Evolutionary conservation across 2,797 vertebrate genomes (phyloP), one percentile per base, ranked within the genome.

Genomic region (Xenentodon cancila): DNA sequence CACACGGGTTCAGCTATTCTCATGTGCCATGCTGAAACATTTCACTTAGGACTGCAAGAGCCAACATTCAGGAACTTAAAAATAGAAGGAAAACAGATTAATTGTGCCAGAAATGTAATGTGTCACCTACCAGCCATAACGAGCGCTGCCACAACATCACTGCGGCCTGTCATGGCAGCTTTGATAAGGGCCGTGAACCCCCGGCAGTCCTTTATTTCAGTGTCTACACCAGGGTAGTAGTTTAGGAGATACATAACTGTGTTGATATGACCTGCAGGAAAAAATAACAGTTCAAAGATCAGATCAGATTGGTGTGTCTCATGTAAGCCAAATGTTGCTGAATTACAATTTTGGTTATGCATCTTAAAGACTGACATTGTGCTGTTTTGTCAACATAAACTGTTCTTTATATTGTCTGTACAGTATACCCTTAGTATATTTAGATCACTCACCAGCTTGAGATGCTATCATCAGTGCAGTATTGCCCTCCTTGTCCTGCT

Each of bases 401-500:
- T 56, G 4, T 9, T 7, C 5, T 12, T 19, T 16, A 6, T 9
- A 19, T 9, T 21, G 13, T 59, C 21, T 16, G 7, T 30, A 5
- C 4, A 30, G 48, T 11, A 12, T 6, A 11, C 1, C 9, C 2
- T 13, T 22, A 1, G 9, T 42, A 49, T 9, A 42, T 25, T 20
- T 43, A 15, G 37, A 44, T 6, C 18, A 25, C 68, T 55, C 46
- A 81, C 90, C 96, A 91, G 95, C 95, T 86, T 97, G 96, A 9
- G 95, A 93, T 16, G 96, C 95, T 48, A 96, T 92, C 94, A 97
- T 96, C 53, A 97, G 92, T 9, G 95, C 96, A 0, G 95, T 97
- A 91, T 97, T 94, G 1, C 96, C 95, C 0, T 97, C 96, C 6
- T 94, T 95, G 92, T 98, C 96, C 88, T 96, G 95, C 51, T 94